Percentiles rank a stretch among this genome's conserved stretches.
phyloP scores from a whole-genome alignment of 2,888 invertebrate species.

The Pollenia labialis region DNA sequence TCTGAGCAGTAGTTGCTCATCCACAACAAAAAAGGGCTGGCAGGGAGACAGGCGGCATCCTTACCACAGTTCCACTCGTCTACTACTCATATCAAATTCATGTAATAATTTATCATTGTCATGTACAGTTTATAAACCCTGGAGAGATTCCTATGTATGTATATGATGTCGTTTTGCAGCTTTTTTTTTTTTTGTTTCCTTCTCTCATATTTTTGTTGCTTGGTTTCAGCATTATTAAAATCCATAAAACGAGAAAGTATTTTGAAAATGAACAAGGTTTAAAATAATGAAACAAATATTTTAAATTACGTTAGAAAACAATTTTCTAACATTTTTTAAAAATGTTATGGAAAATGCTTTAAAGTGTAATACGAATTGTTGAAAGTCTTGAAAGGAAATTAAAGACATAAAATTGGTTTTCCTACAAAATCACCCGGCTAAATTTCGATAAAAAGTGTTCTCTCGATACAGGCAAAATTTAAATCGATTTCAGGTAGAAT shows the following conservation, averaged over 20 bases:
- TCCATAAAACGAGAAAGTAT: constrained; percentile 64
- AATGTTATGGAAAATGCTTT: not conserved
- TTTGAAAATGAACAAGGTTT: constrained; percentile 58
- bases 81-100: constrained; percentile 69
- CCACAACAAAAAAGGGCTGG: not conserved
- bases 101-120: constrained; percentile 74
- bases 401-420: no score
- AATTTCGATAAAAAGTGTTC: no score
- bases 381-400: no score
- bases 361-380: not conserved
- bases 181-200: constrained; percentile 1
- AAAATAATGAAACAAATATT: constrained; percentile 39
- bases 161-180: constrained; percentile 44
- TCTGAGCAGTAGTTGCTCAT: not conserved
- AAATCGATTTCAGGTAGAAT: no score
- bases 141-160: constrained; percentile 41
- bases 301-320: constrained; percentile 34
- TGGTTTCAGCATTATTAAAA: constrained; percentile 60
- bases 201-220: constrained; percentile 13
- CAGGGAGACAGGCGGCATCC: constrained; percentile 12
- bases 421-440: no score
- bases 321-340: constrained; percentile 17
- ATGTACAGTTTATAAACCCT: constrained; percentile 67
- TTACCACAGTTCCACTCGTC: not conserved
- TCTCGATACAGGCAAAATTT: no score